phyloP scores from a whole-genome alignment of 2,113 vertebrate genomes.

The Nothoprocta perdicaria region DNA sequence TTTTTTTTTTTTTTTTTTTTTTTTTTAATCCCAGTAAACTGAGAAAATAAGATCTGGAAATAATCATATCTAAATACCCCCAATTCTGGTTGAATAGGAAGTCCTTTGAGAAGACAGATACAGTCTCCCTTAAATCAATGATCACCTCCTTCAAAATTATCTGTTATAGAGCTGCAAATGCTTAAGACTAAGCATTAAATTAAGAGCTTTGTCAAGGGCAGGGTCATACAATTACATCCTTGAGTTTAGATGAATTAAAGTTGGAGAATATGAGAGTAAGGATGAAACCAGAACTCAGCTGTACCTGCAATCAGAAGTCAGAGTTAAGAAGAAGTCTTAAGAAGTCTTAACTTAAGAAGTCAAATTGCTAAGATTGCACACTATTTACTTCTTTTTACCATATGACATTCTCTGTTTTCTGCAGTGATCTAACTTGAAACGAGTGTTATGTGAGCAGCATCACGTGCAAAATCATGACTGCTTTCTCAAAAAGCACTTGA shows the following conservation, averaged over 20 bases:
- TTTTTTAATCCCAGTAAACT: neutral
- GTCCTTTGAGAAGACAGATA: neutral
- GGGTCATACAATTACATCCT: neutral
- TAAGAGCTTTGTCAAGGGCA: neutral
- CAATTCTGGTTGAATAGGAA: neutral
- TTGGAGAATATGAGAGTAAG: neutral
- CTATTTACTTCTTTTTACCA: neutral
- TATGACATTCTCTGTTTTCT: neutral
- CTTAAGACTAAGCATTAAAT: neutral
- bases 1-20: neutral
- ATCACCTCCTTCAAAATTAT: neutral
- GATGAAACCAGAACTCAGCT: neutral
- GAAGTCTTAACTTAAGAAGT: no score
- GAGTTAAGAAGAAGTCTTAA: no score
- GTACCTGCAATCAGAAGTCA: neutral
- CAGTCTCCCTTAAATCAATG: fast-evolving
- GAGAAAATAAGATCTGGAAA: neutral
- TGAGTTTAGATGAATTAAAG: neutral
- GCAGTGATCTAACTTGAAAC: neutral
- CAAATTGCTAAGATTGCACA: neutral
- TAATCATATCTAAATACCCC: neutral
- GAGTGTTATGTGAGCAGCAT: neutral
- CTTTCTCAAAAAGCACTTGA: neutral
- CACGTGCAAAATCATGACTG: neutral
- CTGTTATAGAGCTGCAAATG: neutral